Base-by-base conservation (phyloP, 2,113 vertebrate genomes). In the Caretta caretta region DNA sequence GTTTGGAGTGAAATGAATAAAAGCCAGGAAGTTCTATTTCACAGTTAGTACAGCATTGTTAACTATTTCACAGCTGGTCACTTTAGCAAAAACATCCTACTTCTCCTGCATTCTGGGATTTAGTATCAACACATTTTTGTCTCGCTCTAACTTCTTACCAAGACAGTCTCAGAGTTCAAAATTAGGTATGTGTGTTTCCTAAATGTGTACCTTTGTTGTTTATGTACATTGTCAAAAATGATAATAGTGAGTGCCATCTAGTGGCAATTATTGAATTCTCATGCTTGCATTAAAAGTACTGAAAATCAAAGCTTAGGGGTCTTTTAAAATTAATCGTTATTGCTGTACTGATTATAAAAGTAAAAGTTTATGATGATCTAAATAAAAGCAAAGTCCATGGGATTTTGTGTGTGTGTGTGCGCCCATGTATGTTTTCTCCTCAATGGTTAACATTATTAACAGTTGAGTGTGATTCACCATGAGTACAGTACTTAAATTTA, bases 231-330 rank as follows among this genome's bases (percentile, higher is more conserved):
- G 42, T 0, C 0, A 31, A 16, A 38, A 38, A 87, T 79, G 29
- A 88, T 82, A 93, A 85, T 38, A 84, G 81, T 80, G 95, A 92
- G 91, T 97, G 96, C 96, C 97, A 96, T 88, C 97, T 97, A 97
- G 91, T 91, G 97, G 94, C 93, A 42, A 93, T 65, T 84, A 81
- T 76, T 92, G 94, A 93, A 92, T 83, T 51, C 86, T 96, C 65
- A 1, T 84, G 38, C 5, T 42, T 59, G 54, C 9, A 72, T 10
- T 72, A 38, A 31, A 53, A 92, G 49, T 48, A 11, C 25, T 72
- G 87, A 51, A 89, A 54, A 20, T 1, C 35, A 6, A 80, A 19
- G 7, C 3, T 2, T 57, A 5, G 83, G 16, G 53, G 8, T 69
- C 81, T 72, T 86, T 6, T 59, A 78, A 19, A 92, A 78, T 24